Conservation (phyloP, 2,888 invertebrate genomes). For the Chymomyza fuscimana region DNA sequence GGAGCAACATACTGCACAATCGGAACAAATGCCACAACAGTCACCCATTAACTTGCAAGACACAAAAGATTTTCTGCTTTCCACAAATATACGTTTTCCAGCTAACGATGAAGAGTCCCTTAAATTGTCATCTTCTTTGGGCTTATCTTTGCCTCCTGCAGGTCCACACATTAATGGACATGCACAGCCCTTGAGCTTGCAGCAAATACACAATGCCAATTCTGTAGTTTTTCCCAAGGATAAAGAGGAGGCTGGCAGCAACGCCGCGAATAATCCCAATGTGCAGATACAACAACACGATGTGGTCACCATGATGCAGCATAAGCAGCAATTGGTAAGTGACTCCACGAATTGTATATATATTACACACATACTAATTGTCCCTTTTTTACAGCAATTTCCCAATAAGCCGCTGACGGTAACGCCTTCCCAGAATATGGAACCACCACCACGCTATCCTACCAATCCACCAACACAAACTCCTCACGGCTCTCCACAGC, state of each 20-base stretch:
- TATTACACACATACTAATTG: neutral
- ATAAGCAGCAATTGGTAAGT: slow-evolving; percentile 74
- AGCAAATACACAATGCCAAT: slow-evolving; percentile 72
- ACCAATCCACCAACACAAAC: slow-evolving; percentile 42
- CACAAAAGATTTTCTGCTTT: slow-evolving; percentile 76
- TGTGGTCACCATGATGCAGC: slow-evolving; percentile 76
- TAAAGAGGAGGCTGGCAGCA: slow-evolving; percentile 45
- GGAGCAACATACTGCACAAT: slow-evolving; percentile 20
- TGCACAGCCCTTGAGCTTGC: slow-evolving; percentile 77
- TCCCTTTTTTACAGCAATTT: neutral
- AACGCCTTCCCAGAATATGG: slow-evolving; percentile 78
- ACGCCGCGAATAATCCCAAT: slow-evolving; percentile 14
- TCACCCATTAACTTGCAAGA: slow-evolving; percentile 49
- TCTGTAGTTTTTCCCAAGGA: slow-evolving; percentile 77
- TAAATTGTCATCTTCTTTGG: neutral
- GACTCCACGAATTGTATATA: neutral
- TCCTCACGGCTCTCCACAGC: slow-evolving; percentile 6
- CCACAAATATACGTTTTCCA: slow-evolving; percentile 79
- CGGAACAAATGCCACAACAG: slow-evolving; percentile 11
- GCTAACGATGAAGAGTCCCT: slow-evolving; percentile 65
- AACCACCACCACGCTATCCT: slow-evolving; percentile 73
- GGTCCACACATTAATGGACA: slow-evolving; percentile 77
- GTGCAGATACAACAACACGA: slow-evolving; percentile 77
- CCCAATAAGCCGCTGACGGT: neutral
- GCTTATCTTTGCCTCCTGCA: slow-evolving; percentile 43